A percentile compares a stretch with the other conserved stretches of the same genome.
These are phyloP conservation scores for Synanthedon tipuliformis DNA, from an alignment of 2,888 invertebrate genomes.

Conservation along the genomic window DNA sequence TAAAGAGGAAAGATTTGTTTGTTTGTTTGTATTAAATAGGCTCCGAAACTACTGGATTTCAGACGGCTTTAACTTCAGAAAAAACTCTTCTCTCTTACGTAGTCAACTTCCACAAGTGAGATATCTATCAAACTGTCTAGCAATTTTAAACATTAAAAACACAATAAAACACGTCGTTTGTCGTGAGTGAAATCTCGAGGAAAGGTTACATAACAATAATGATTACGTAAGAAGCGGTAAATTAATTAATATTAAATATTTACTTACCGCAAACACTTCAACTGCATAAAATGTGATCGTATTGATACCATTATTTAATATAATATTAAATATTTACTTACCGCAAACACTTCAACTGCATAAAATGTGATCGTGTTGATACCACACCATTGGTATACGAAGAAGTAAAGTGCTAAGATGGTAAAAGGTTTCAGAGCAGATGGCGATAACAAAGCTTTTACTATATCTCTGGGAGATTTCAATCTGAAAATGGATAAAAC, in stretches of 20 bases:
- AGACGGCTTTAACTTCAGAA: too few species aligned
- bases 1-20: too few species aligned
- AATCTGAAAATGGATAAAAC: slow-evolving; percentile 29
- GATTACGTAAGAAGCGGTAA: background rate
- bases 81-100: too few species aligned
- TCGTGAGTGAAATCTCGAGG: too few species aligned
- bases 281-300: slow-evolving; percentile 78
- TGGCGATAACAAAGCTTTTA: slow-evolving; percentile 69
- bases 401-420: slow-evolving; percentile 73
- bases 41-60: too few species aligned
- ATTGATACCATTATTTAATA: slow-evolving; percentile 76
- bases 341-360: slow-evolving; percentile 75
- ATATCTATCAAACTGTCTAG: too few species aligned
- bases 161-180: too few species aligned
- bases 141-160: too few species aligned
- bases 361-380: slow-evolving; percentile 78
- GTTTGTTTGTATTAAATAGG: too few species aligned
- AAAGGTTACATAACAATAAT: too few species aligned
- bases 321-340: too few species aligned
- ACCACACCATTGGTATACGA: slow-evolving; percentile 78
- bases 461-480: slow-evolving; percentile 57
- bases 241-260: background rate
- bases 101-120: too few species aligned
- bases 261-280: slow-evolving; percentile 70
- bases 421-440: slow-evolving; percentile 74